Conservation (phyloP, 35 echinoderm and acorn worm species). For the Eucidaris tribuloides region DNA sequence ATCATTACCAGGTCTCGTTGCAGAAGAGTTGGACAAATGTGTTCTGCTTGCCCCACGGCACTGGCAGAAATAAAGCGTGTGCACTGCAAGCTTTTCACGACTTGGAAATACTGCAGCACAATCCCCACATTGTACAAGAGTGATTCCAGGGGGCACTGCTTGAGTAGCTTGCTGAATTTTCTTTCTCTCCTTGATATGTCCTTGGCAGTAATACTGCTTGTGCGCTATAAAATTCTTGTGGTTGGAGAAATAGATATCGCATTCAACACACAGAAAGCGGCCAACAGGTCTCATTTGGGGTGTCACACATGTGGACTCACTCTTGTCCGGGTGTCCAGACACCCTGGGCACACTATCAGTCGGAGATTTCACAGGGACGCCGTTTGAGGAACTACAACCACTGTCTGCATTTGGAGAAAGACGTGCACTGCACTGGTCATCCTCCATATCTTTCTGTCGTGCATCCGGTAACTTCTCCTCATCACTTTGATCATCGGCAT, state of each 20-base stretch:
- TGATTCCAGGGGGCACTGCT: not conserved
- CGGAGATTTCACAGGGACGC: too few species aligned
- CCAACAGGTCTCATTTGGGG: not conserved
- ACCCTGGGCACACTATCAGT: too few species aligned
- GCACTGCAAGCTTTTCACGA: slow-evolving; percentile 9
- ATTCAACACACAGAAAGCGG: slow-evolving; percentile 42
- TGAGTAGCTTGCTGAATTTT: not conserved
- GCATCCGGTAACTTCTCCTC: too few species aligned
- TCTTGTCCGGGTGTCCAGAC: too few species aligned
- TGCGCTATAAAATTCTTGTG: slow-evolving; percentile 70
- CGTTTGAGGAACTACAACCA: not conserved
- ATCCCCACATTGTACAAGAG: not conserved
- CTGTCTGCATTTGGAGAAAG: not conserved
- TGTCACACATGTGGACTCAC: too few species aligned
- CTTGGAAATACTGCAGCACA: slow-evolving; percentile 8
- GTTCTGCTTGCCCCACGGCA: not conserved
- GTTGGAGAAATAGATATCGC: slow-evolving; percentile 77
- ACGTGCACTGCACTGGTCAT: too few species aligned
- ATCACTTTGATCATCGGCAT: too few species aligned
- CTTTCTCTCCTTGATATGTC: slow-evolving; percentile 12
- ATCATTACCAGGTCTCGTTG: too few species aligned
- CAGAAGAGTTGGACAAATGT: too few species aligned
- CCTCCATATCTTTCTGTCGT: too few species aligned
- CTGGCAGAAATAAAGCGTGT: not conserved
- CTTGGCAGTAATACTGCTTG: slow-evolving; percentile 83